Evolutionary conservation across 2,113 vertebrate genomes (phyloP), one percentile per base, ranked within the genome.

Genomic region (Spizaetus ornatus): DNA sequence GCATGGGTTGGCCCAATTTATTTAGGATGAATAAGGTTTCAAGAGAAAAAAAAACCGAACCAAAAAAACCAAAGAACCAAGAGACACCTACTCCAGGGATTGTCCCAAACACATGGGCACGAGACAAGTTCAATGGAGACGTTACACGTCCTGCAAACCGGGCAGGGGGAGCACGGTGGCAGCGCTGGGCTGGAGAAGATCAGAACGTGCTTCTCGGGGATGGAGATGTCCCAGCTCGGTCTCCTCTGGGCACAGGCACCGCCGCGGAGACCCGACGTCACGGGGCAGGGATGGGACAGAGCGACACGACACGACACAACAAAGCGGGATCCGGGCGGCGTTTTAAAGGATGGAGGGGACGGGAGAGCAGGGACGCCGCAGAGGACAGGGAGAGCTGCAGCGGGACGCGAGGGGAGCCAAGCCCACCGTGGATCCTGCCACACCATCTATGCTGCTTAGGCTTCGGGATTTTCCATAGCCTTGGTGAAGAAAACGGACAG

Each of bases 351-450:
- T 58, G 96, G 85, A 97, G 69, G 85, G 97, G 88, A 66, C 88
- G 16, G 83, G 98, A 48, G 94, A 98, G 92, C 88, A 85, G 91
- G 97, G 96, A 42, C 56, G 96, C 95, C 74, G 96, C 7, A 92
- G 97, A 92, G 98, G 84, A 70, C 96, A 97, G 88, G 98, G 97
- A 6, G 97, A 98, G 95, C 95, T 97, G 98, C 95, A 91, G 92
- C 59, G 67, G 38, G 97, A 95, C 4, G 42, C 25, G 72, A 96
- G 96, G 42, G 94, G 97, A 69, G 97, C 96, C 89, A 81, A 73
- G 86, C 90, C 95, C 97, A 82, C 82, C 34, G 95, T 65, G 92
- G 94, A 26, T 96, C 96, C 98, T 45, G 97, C 97, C 47, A 73
- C 89, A 14, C 95, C 96, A 0, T 77, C 96, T 79, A 93, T 86